These are phyloP conservation scores for Folsomia candida DNA, from an alignment of 2,888 invertebrate species.

Conservation along the genomic window DNA sequence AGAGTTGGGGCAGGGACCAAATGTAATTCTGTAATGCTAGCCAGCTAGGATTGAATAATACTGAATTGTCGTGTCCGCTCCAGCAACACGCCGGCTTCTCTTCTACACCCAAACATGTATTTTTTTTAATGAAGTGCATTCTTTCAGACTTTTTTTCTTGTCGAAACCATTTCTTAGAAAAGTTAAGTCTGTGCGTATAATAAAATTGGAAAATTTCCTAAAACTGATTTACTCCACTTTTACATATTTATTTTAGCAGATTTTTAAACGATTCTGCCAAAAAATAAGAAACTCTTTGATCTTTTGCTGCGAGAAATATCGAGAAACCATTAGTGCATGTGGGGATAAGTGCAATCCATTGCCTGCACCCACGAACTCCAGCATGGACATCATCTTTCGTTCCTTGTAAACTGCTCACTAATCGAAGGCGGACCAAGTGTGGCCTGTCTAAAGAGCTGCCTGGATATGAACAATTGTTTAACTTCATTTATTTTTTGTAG, in stretches of 20 bases:
- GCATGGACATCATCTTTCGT: neutral
- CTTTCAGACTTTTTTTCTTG: too few species aligned
- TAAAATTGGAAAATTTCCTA: too few species aligned
- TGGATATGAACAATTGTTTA: conserved; percentile 19
- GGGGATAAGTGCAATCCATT: neutral
- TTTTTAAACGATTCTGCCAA: too few species aligned
- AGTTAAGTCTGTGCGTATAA: too few species aligned
- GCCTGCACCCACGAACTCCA: neutral
- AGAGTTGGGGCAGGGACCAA: neutral
- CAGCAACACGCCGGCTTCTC: too few species aligned
- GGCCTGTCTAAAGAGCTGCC: neutral
- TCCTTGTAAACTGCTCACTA: neutral
- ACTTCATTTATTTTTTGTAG: conserved; percentile 15
- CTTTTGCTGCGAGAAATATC: neutral
- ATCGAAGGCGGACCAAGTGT: conserved; percentile 13
- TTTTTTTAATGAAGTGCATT: too few species aligned
- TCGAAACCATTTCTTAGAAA: too few species aligned
- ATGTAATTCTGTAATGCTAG: neutral
- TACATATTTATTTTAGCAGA: too few species aligned
- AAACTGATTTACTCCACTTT: too few species aligned
- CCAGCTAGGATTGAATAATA: neutral
- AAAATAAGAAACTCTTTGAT: neutral
- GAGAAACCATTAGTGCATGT: neutral
- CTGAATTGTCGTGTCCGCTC: neutral
- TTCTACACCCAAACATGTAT: too few species aligned